Base-by-base conservation (phyloP, 37 sponge, comb jelly and placozoan species). In the Trichoplax adhaerens region DNA sequence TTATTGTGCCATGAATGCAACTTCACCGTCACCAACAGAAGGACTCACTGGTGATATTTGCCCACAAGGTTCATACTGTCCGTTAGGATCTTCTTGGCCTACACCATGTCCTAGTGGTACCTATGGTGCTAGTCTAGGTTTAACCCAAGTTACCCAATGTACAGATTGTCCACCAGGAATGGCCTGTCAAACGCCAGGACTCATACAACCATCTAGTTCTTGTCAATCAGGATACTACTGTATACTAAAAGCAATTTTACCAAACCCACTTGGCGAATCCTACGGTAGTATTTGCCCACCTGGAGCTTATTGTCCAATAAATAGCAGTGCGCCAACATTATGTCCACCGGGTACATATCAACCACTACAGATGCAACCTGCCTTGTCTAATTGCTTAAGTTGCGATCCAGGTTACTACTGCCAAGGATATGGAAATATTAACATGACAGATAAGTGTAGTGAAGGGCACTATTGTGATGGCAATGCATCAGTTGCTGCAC, bases 401-500 rank as follows among this genome's bases (percentile, higher is more conserved):
- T 29, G 29, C 29, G 29, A 29, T 29, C 29, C 29, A 29, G 29
- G 29, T 29, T 29, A 29, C 29, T 29, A 29, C 29, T 29, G 29
- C 29, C 29, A 29, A 29, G 29, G 29, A 29, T 29, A 29, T 29
- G 29, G 29, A 29, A 29, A 29, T 29, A 29, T 29, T 29, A 29
- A 29, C 29, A 29, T 29, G 29, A 29, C 29, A 29, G 29, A 4
- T 5, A 48, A 8, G 48, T 78, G 79, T 62, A 3, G 48, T 5
- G 74, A 72, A 4, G 79, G 79, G 57, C 29, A 59, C 56, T 78
- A 78, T 73, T 78, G 79, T 58, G 73, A 72, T 59, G 29, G 29
- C 29, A 29, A 29, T 29, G 29, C 29, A 29, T 29, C 29, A 29
- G 29, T 29, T 12, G 57, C 12, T 5, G 68, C 73, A 53, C 57